These are phyloP conservation scores for Ranitomeya variabilis DNA, from an alignment of 2,113 vertebrate species.

Conservation along the genomic window DNA sequence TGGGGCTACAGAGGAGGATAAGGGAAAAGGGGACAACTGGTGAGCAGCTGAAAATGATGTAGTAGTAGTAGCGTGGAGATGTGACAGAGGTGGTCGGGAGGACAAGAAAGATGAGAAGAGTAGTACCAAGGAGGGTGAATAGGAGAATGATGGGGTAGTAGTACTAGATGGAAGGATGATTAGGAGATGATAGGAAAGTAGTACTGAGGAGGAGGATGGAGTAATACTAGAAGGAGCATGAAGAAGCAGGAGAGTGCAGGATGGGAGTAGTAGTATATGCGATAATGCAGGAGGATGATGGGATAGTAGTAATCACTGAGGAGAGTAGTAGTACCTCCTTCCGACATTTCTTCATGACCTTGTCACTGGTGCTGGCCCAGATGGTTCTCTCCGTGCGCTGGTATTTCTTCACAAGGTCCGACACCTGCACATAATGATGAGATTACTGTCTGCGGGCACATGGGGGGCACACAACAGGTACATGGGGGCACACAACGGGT, in stretches of 20 bases:
- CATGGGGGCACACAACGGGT: too few species aligned
- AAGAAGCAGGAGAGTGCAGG: not conserved
- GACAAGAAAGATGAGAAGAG: not conserved
- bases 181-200: too few species aligned
- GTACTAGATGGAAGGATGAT: not conserved
- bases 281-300: not conserved
- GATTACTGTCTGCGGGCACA: not conserved
- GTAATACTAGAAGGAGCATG: not conserved
- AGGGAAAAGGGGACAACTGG: not conserved
- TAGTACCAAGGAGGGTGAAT: not conserved
- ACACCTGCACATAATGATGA: constrained; percentile 68
- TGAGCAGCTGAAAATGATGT: not conserved
- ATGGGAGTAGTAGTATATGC: not conserved
- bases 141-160: not conserved
- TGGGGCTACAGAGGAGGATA: not conserved
- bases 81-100: too few species aligned
- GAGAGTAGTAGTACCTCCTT: constrained; percentile 66
- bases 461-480: not conserved
- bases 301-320: not conserved
- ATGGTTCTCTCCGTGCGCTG: constrained; percentile 76
- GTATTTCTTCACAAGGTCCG: constrained; percentile 73
- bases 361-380: constrained; percentile 74
- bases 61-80: not conserved
- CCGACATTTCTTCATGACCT: constrained; percentile 75
- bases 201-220: not conserved